These are phyloP conservation scores for Acestrorhynchus altus DNA, from an alignment of 2,797 vertebrate genomes.

Conservation along the genomic window DNA sequence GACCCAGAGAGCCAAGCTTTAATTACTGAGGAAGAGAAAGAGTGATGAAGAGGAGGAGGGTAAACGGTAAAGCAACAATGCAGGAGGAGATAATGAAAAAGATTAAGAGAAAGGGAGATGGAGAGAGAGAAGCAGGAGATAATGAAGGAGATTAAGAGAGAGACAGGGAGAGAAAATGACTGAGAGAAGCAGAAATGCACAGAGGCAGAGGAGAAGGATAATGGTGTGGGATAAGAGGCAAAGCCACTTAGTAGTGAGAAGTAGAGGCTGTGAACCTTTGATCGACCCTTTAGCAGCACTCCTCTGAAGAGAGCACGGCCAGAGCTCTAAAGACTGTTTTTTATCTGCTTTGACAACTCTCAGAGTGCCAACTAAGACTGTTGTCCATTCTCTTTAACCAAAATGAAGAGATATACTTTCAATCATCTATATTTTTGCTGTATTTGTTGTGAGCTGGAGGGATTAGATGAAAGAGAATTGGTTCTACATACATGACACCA, in stretches of 20 bases:
- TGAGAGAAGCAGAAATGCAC: not conserved
- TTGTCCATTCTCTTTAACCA: no score
- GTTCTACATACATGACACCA: no score
- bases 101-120: slow-evolving; percentile 31
- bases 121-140: slow-evolving; percentile 18
- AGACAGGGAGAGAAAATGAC: slow-evolving; percentile 6
- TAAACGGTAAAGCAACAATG: slow-evolving; percentile 8
- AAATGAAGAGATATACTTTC: not conserved
- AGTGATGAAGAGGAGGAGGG: not conserved
- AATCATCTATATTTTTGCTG: not conserved
- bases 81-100: slow-evolving; percentile 38
- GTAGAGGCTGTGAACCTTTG: not conserved
- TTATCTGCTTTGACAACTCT: not conserved
- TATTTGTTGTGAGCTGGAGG: not conserved
- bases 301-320: not conserved
- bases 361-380: not conserved
- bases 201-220: not conserved
- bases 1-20: slow-evolving; percentile 4
- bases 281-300: not conserved
- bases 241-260: not conserved
- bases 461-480: not conserved
- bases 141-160: slow-evolving; percentile 40
- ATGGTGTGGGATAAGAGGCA: not conserved
- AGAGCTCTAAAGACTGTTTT: not conserved
- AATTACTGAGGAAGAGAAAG: slow-evolving; percentile 25